phyloP scores from a whole-genome alignment of 1,140 invertebrate genomes.

The Euura lappo region DNA sequence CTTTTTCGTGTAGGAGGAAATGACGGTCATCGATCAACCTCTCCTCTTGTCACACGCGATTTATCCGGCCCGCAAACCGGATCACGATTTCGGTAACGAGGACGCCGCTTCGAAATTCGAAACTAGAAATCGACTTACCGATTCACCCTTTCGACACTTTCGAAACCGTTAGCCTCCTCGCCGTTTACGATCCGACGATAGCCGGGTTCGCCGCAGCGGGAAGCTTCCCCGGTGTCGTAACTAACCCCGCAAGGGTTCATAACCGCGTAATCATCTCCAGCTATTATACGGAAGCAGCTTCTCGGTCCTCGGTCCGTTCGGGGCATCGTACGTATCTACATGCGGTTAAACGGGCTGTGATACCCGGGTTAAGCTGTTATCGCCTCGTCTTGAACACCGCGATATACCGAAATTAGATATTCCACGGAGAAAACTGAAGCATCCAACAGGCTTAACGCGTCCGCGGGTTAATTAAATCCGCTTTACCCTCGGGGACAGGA shows the following conservation, averaged over 20 bases:
- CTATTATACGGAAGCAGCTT: background rate
- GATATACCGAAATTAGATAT: too few species aligned
- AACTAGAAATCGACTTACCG: too few species aligned
- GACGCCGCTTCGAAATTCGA: too few species aligned
- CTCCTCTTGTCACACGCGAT: background rate
- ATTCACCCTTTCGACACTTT: too few species aligned
- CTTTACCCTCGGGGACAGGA: background rate
- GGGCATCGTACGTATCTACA: too few species aligned
- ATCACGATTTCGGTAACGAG: background rate
- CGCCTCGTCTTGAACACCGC: too few species aligned
- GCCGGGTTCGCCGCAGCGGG: background rate
- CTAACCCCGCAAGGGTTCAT: background rate
- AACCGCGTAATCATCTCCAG: background rate
- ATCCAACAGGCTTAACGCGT: too few species aligned
- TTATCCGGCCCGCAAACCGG: background rate
- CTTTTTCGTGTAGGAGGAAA: constrained; percentile 1
- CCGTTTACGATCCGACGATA: constrained; percentile 2
- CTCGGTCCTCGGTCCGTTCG: too few species aligned
- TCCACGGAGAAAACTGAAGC: too few species aligned
- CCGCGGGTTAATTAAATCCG: background rate
- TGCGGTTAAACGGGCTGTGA: too few species aligned
- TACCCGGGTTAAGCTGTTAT: too few species aligned
- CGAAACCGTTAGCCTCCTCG: background rate
- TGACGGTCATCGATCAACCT: background rate
- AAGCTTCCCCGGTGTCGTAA: background rate